Base-by-base conservation (phyloP, 2,888 invertebrate genomes). In the Lasioglossum leucozonium region DNA sequence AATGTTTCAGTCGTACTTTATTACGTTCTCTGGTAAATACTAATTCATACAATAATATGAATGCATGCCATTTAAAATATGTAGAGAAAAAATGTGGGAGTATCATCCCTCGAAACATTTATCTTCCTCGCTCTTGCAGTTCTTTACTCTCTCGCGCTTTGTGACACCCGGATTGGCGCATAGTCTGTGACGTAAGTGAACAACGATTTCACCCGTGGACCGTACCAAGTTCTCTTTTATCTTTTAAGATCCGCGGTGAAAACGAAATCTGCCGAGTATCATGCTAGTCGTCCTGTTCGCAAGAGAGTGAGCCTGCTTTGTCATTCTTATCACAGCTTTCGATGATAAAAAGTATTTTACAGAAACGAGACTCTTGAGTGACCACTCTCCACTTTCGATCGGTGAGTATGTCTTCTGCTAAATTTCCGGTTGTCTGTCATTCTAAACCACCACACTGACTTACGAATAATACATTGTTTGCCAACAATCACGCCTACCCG, bases 391-490 rank as follows among this genome's bases (percentile, higher is more conserved):
- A 82, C 40, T 78, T 84, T 84, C 55, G 51, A 76, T 84, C 82
- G 72, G 84, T 84, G 84, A 84, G 84, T 75, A 82, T 55, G 84
- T 82, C 84, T 84, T 84, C 84, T 84, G 84, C 84, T 82, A 55
- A 84, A 78, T 84, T 84, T 84, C 84, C 84, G 84, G 82, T 79
- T n/a, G 65, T 13, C 82, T 84, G 84, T 84, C 84, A 84, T 75
- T 79, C 75, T 55, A 65, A 75, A 40, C 51, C 42, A 42, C 10
- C 44, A n/a, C 44, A 78, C n/a, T 55, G n/a, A 44, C 10, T n/a
- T 10, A 26, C n/a, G n/a, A 74, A 72, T 18, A 67, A 55, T 40
- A 42, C 18, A 51, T 62, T 44, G 55, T 47, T 58, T 67, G 65
- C 55, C 30, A 47, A 58, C 55, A 72, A 51, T 81, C 16, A 1